These are phyloP conservation scores for Glyphotaelius pellucidus DNA, from an alignment of 2,888 invertebrate species.

Conservation along the genomic window DNA sequence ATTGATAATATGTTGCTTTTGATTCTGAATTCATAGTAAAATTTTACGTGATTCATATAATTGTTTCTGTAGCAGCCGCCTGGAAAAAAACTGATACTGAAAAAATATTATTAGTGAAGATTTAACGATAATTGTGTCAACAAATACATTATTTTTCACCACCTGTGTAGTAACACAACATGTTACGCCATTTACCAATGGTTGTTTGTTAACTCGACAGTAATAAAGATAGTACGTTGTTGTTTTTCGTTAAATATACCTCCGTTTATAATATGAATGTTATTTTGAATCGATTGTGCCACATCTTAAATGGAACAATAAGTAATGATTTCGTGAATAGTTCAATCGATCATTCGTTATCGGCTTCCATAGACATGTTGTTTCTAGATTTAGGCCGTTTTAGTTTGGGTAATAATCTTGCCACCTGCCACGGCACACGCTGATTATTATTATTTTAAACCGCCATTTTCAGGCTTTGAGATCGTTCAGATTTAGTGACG, in stretches of 20 bases:
- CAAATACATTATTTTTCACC: neutral
- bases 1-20: neutral
- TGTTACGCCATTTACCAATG: no score
- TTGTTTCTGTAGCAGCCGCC: neutral
- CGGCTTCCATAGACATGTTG: neutral
- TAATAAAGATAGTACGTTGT: neutral
- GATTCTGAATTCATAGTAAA: neutral
- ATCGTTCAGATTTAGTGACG: neutral
- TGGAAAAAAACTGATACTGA: neutral
- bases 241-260: neutral
- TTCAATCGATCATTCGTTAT: neutral
- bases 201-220: neutral
- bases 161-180: no score
- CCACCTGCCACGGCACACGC: neutral
- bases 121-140: neutral
- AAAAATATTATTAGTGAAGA: neutral
- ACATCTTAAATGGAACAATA: neutral
- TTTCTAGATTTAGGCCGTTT: slow-evolving; percentile 8
- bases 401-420: neutral
- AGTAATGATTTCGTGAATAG: neutral
- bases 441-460: neutral
- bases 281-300: neutral
- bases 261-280: neutral
- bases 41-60: neutral
- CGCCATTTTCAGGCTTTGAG: neutral